These are phyloP conservation scores for Tragopan temminckii DNA, from an alignment of 2,797 vertebrate genomes.

Conservation along the genomic window DNA sequence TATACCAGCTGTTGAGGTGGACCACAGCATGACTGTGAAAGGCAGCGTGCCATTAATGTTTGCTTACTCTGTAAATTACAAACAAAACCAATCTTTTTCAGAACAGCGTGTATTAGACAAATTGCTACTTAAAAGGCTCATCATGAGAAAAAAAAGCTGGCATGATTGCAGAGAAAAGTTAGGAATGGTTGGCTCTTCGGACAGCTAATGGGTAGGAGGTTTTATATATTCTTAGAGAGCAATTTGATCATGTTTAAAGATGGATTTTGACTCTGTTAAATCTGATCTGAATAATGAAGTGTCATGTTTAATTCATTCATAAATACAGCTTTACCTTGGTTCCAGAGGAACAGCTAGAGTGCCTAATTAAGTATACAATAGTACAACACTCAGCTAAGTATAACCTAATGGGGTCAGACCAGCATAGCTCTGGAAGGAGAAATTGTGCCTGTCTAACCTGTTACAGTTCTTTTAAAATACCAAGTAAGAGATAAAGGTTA, in stretches of 20 bases:
- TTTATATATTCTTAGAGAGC: slow-evolving; percentile 43
- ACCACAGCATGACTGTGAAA: background rate
- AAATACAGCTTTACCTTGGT: slow-evolving; percentile 55
- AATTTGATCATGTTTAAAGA: slow-evolving; percentile 57
- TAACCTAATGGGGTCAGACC: slow-evolving; percentile 59
- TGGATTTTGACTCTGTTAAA: slow-evolving; percentile 47
- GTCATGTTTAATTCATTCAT: slow-evolving; percentile 74
- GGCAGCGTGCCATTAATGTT: slow-evolving; percentile 27
- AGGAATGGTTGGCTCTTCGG: background rate
- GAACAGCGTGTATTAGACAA: slow-evolving; percentile 24
- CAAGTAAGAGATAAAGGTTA: slow-evolving; percentile 58
- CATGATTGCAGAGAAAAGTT: background rate
- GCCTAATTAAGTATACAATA: slow-evolving; percentile 62
- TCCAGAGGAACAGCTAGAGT: slow-evolving; percentile 48
- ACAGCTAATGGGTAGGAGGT: background rate
- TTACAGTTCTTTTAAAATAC: slow-evolving; percentile 58
- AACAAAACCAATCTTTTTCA: background rate
- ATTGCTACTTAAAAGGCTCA: slow-evolving; percentile 18
- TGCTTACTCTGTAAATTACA: slow-evolving; percentile 35
- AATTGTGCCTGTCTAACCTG: slow-evolving; percentile 64
- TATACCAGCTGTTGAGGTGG: background rate
- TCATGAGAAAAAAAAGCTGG: background rate
- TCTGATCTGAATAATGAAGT: slow-evolving; percentile 69
- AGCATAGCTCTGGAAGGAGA: slow-evolving; percentile 52
- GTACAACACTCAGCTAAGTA: slow-evolving; percentile 58